Evolutionary conservation across 2,888 invertebrate species (phyloP).

Genomic region (Ochropleura leucogaster): DNA sequence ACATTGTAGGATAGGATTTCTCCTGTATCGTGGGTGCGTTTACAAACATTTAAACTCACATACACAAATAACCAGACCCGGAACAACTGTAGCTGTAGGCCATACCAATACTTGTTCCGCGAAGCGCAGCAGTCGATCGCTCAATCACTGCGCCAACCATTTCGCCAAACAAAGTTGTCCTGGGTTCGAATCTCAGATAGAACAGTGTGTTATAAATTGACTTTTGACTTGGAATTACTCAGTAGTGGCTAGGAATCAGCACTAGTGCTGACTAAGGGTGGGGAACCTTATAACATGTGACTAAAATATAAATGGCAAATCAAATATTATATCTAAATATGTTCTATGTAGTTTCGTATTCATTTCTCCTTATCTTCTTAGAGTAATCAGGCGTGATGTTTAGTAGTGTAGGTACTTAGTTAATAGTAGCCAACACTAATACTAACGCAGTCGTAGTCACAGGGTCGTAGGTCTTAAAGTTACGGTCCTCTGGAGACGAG

Average conservation of each 20-base stretch:
- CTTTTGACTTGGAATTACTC: neutral
- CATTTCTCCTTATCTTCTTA: neutral
- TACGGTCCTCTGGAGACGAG: conserved; percentile 27
- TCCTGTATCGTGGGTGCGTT: too few species aligned
- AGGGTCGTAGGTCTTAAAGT: conserved; percentile 2
- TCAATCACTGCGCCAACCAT: too few species aligned
- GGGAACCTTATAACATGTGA: neutral
- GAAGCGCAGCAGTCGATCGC: too few species aligned
- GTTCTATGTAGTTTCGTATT: neutral
- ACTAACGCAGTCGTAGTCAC: conserved; percentile 25
- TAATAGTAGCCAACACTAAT: conserved; percentile 30
- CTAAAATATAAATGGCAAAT: neutral
- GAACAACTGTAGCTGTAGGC: too few species aligned
- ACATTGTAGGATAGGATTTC: too few species aligned
- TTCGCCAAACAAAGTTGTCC: too few species aligned
- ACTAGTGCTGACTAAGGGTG: too few species aligned
- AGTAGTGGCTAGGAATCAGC: neutral
- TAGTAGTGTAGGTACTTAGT: conserved; percentile 12
- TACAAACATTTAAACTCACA: too few species aligned
- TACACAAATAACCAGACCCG: too few species aligned
- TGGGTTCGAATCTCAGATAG: too few species aligned
- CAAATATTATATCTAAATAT: neutral
- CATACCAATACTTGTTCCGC: too few species aligned
- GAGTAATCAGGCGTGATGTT: neutral
- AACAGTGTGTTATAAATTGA: neutral